Conservation (phyloP, 2,888 invertebrate genomes). For the Rosalia funebris region DNA sequence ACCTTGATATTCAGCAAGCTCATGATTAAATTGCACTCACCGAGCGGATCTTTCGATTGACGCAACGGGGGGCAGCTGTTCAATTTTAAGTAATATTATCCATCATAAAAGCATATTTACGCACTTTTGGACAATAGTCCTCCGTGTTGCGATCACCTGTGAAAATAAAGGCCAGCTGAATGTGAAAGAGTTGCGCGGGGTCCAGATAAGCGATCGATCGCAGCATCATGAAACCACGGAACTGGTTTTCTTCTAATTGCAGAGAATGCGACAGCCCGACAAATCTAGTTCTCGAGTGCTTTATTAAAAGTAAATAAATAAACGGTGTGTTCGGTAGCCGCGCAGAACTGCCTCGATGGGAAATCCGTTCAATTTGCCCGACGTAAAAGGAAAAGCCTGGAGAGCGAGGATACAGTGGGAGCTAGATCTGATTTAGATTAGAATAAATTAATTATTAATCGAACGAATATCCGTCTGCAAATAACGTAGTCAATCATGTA, state of each 20-base stretch:
- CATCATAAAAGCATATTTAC: slow-evolving; percentile 37
- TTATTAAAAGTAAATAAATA: slow-evolving; percentile 22
- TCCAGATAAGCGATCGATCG: slow-evolving; percentile 34
- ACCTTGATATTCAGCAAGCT: too few relatives aligned
- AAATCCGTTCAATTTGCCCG: slow-evolving; percentile 2
- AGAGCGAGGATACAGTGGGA: neutral
- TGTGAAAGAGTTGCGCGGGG: slow-evolving; percentile 42
- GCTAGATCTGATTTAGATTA: neutral
- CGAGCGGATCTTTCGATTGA: too few relatives aligned
- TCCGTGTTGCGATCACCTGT: slow-evolving; percentile 43
- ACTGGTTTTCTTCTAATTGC: slow-evolving; percentile 18
- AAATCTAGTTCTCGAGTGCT: slow-evolving; percentile 22
- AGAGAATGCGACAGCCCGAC: neutral
- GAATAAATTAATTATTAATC: neutral
- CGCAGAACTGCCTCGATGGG: slow-evolving; percentile 4
- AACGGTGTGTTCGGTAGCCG: slow-evolving; percentile 5
- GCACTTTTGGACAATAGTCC: slow-evolving; percentile 35
- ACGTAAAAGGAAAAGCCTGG: slow-evolving; percentile 5
- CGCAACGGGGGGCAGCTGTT: slow-evolving; percentile 9
- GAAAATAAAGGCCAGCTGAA: slow-evolving; percentile 51
- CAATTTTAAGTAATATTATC: slow-evolving; percentile 25
- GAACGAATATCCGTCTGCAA: neutral
- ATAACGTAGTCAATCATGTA: too few relatives aligned
- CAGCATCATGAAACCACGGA: slow-evolving; percentile 12
- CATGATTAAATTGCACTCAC: too few relatives aligned